Conservation (phyloP, 2,113 vertebrate genomes). For the Sinocyclocheilus anshuiensis region DNA sequence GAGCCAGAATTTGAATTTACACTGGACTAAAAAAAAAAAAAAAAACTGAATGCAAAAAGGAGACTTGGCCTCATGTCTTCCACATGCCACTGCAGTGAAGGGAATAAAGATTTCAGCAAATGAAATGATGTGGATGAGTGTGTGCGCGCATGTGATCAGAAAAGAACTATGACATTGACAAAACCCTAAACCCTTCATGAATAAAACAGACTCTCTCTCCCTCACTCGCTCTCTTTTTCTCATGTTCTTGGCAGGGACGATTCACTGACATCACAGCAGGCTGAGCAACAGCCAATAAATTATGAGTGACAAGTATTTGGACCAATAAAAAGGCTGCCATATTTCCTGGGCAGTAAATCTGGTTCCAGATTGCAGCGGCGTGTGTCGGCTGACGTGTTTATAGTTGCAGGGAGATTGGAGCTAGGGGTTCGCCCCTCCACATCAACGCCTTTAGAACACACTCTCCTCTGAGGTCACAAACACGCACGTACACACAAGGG, state of each 20-base stretch:
- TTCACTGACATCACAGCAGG: slow-evolving; percentile 80
- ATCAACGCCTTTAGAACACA: slow-evolving; percentile 84
- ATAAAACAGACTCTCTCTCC: slow-evolving; percentile 49
- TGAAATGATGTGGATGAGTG: too few relatives aligned
- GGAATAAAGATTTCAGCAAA: too few relatives aligned
- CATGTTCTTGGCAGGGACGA: slow-evolving; percentile 63
- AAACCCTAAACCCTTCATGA: slow-evolving; percentile 40
- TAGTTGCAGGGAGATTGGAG: slow-evolving; percentile 87
- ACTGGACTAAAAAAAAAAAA: background rate
- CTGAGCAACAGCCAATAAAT: slow-evolving; percentile 92
- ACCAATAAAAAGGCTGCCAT: slow-evolving; percentile 97
- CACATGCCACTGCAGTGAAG: background rate
- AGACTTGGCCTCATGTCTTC: background rate
- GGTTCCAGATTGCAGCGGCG: slow-evolving; percentile 95
- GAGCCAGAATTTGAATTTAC: background rate
- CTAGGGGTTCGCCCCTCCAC: slow-evolving; percentile 79
- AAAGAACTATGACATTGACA: slow-evolving; percentile 24
- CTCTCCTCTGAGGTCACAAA: slow-evolving; percentile 60
- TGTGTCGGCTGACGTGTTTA: slow-evolving; percentile 93
- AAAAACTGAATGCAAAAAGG: background rate
- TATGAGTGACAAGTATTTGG: slow-evolving; percentile 97
- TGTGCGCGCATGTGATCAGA: slow-evolving; percentile 1
- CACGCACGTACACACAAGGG: slow-evolving; percentile 58
- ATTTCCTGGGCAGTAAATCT: slow-evolving; percentile 99
- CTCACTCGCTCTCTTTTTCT: slow-evolving; percentile 44